Base-by-base conservation (phyloP, 2,888 invertebrate genomes). In the Caenorhabditis doughertyi region DNA sequence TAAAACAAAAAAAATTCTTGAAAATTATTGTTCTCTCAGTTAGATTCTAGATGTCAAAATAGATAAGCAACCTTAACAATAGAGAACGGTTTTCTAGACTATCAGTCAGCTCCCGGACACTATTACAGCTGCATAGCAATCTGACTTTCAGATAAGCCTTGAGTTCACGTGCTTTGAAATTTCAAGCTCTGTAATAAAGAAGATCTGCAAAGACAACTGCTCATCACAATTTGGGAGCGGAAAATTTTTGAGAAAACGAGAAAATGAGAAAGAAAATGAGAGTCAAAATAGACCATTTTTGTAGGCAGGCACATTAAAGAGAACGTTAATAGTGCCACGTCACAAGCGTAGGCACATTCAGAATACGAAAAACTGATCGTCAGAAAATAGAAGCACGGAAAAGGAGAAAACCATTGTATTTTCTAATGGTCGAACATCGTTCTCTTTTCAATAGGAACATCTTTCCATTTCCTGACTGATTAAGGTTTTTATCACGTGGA, bases 391-490 rank as follows among this genome's bases (percentile, higher is more conserved):
- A 42, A 42, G 3, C 9, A 42, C 13, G 42, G 42, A 16, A 42
- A 42, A 42, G 3, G 42, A 42, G 13, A 42, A 16, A 42, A 42
- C 42, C 13, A 11, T 13, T 42, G 32, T 11, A 16, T 42, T 8
- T 7, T 42, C 9, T 35, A 35, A 9, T 35, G 35, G 9, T 35
- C 35, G 35, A 35, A 35, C 35, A 35, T 35, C 9, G n/a, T n/a
- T n/a, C 21, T 51, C 51, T 51, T 3, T 21, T 25, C 25, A 9
- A 58, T n/a, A 35, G 18, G 58, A 35, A 35, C 35, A 35, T 35
- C n/a, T 64, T 51, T 53, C 42, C 32, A 35, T 42, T 55, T 55
- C 70, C 49, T 21, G 47, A 44, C 70, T 47, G 16, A 13, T 13
- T 13, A 3, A 42, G 16, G 42, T 42, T 42, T 8, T 47, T 18